Conservation (phyloP, 2,797 vertebrate species). For the Sebastes taczanowskii region DNA sequence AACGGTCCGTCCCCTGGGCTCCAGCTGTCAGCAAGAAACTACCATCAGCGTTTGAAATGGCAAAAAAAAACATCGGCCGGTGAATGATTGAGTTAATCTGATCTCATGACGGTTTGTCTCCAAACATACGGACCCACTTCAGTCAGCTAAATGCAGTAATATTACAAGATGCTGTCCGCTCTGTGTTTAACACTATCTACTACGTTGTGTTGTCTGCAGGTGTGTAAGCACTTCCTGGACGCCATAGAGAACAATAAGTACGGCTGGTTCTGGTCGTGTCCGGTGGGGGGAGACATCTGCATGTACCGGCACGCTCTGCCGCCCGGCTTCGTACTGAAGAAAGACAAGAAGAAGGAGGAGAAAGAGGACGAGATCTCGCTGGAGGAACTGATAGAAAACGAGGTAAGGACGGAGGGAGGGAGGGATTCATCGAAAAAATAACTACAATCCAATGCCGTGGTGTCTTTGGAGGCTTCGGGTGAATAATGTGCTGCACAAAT, state of each 20-base stretch:
- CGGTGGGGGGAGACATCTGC: slow-evolving; percentile 89
- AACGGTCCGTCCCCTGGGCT: background rate
- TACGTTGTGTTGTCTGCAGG: slow-evolving; percentile 82
- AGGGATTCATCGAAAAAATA: background rate
- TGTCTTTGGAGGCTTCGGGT: background rate
- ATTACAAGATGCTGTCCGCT: no score
- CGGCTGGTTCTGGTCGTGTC: slow-evolving; percentile 99
- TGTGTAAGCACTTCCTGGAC: slow-evolving; percentile 95
- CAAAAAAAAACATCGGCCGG: background rate
- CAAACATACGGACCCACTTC: background rate
- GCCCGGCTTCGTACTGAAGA: slow-evolving; percentile 95
- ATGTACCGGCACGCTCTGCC: slow-evolving; percentile 98
- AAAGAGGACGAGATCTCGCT: slow-evolving; percentile 94
- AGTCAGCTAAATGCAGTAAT: background rate
- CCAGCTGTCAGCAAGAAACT: background rate
- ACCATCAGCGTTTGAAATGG: background rate
- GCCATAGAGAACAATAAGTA: slow-evolving; percentile 98
- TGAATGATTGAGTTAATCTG: background rate
- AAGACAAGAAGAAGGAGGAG: slow-evolving; percentile 97
- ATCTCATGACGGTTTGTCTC: background rate
- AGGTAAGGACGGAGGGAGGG: slow-evolving; percentile 78
- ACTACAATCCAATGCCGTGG: background rate
- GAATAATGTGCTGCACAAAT: background rate
- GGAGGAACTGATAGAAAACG: slow-evolving; percentile 97
- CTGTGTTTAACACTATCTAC: background rate